Evolutionary conservation across 2,113 vertebrate species (phyloP).

Genomic region (Corvus hawaiiensis): DNA sequence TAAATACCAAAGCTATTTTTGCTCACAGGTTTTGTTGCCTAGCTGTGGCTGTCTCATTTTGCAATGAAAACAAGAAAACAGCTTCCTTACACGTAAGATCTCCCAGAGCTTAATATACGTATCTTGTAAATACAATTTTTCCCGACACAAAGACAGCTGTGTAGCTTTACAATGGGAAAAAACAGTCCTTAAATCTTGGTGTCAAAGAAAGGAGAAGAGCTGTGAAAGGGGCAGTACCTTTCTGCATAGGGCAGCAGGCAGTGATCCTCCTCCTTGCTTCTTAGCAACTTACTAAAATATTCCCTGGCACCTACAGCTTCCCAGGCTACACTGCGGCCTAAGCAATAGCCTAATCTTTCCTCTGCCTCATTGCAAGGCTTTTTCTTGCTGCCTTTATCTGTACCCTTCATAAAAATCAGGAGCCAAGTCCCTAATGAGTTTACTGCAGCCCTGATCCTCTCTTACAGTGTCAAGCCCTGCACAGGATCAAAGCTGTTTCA

Average conservation of each 20-base stretch:
- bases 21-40: neutral
- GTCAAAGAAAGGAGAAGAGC: neutral
- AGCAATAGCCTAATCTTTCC: neutral
- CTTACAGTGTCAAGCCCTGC: neutral
- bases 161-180: neutral
- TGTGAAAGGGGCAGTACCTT: neutral
- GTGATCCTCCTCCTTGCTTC: fast-evolving
- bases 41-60: neutral
- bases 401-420: neutral
- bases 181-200: neutral
- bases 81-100: neutral
- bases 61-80: neutral
- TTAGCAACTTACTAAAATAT: fast-evolving
- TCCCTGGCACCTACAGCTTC: neutral
- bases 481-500: neutral
- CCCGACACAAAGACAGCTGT: neutral
- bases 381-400: neutral
- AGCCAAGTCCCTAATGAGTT: neutral
- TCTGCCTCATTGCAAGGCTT: neutral
- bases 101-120: fast-evolving
- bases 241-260: neutral
- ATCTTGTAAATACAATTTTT: neutral
- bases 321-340: fast-evolving
- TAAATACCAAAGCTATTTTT: neutral
- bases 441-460: neutral